Evolutionary conservation across 2,797 vertebrate genomes (phyloP), one percentile per base, ranked within the genome.

Genomic region (Buceros bicornis): DNA sequence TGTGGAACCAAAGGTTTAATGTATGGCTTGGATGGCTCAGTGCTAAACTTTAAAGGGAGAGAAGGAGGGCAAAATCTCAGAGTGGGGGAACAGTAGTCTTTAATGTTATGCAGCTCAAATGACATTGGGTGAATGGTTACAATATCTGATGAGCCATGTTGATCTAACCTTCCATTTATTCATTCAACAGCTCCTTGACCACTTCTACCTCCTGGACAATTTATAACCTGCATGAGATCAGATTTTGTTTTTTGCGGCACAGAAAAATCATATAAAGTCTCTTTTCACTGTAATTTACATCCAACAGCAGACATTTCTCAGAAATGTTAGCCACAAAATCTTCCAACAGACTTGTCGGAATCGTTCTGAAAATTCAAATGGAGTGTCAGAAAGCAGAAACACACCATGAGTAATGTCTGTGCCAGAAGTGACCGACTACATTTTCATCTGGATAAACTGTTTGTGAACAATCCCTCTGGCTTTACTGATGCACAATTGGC

Each of bases 101-200:
- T 93, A 80, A 94, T 74, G 78, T 80, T 77, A 67, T 4, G 82
- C 53, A 90, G 85, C 95, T 91, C 89, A 93, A 95, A 96, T 94
- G 85, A 73, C 71, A 85, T 3, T 28, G 87, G 89, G 60, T 89
- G 71, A 95, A 81, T 45, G 45, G 82, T 66, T 96, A 84, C 60
- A 89, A 83, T 94, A 94, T 76, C 93, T 96, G 89, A 93, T 89
- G 82, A 95, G 73, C 76, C 83, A 88, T 8, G 37, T 95, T 87
- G 74, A 74, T 92, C 60, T 94, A 96, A 95, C 94, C 80, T 89
- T 89, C 67, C 86, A 71, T 71, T 82, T 96, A 93, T 80, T 89
- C 89, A 73, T 80, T 87, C 89, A 67, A 66, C 48, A 79, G 56
- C 64, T 94, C 72, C 66, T 88, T 82, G 82, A 88, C 91, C 89